Evolutionary conservation across 2,888 invertebrate species (phyloP), one percentile per base, ranked within the genome.

Genomic region (Napeogenes inachia): DNA sequence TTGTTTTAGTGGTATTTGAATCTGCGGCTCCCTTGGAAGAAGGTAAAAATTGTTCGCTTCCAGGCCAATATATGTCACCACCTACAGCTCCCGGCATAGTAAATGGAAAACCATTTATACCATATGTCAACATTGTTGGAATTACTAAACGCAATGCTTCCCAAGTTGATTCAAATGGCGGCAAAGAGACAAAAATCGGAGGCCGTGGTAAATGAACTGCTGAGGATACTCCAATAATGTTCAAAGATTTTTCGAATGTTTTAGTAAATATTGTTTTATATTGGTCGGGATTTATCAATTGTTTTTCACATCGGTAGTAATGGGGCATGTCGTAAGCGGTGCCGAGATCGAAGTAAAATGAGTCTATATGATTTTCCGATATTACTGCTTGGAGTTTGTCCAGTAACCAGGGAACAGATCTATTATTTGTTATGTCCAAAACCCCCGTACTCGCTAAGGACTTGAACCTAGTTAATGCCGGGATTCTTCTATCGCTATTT

Each of bases 81-180:
- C 99, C 99, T 0, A 99, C 96, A 4, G 98, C 95, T 0, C 98
- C 98, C 0, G 98, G 97, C 91, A 98, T 94, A 54, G 98, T 92
- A 74, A 98, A 98, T 0, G 98, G 98, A 83, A 96, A 98, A 0
- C 99, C 99, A 57, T 97, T 94, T 32, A 98, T 93, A 0, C 98
- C 98, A 70, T 98, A 95, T 0, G 95, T 95, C 32, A 98, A 84
- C 62, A 97, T 94, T 0, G 97, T 96, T 0, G 98, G 97, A 71
- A 99, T 95, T 0, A 98, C 94, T 8, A 94, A 93, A 66, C 93
- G 92, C 21, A 97, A 86, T 0, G 96, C 97, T 58, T 94, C 94
- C 99, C 99, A 99, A 0, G 95, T 94, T 0, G 98, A 96, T 65
- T 96, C 94, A 60, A 96, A 95, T 0, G 96, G 95, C 2, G 97